Percentiles rank a stretch among this genome's conserved stretches.
Conservation (phyloP, 2,113 vertebrate species). For the Syrrhaptes paradoxus region DNA sequence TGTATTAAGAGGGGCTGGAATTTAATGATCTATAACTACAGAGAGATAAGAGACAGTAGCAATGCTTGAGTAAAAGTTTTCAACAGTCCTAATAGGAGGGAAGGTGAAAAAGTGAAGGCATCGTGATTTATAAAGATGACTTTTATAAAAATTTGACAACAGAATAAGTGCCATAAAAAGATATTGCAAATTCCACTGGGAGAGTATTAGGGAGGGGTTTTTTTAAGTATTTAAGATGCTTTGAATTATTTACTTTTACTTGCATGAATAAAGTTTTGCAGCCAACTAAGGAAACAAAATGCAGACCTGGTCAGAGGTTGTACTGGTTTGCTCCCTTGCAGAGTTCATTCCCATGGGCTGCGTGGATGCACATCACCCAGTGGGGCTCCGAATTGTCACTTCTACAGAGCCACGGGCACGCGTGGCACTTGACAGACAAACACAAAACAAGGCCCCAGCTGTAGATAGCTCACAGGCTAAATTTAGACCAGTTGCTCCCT, state of each 20-base stretch:
- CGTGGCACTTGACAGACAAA: neutral
- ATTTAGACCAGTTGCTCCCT: neutral
- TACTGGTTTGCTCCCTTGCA: neutral
- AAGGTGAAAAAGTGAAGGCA: neutral
- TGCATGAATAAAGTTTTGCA: neutral
- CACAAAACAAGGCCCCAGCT: neutral
- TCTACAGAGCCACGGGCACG: neutral
- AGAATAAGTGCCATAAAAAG: neutral
- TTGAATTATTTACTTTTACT: neutral
- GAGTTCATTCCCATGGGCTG: neutral
- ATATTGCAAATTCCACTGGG: neutral
- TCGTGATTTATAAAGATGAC: neutral
- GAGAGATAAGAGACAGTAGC: neutral
- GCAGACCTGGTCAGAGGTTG: neutral
- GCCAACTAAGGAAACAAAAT: neutral
- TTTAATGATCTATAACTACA: neutral
- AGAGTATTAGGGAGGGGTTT: neutral
- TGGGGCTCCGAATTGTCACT: neutral
- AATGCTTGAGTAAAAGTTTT: neutral
- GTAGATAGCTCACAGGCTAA: neutral
- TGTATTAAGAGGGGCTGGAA: neutral
- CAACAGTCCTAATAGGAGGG: neutral
- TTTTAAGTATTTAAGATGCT: neutral
- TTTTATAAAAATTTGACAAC: neutral
- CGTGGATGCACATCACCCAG: rapidly evolving